Base-by-base conservation (phyloP, 2,888 invertebrate species). In the Chymomyza fuscimana region DNA sequence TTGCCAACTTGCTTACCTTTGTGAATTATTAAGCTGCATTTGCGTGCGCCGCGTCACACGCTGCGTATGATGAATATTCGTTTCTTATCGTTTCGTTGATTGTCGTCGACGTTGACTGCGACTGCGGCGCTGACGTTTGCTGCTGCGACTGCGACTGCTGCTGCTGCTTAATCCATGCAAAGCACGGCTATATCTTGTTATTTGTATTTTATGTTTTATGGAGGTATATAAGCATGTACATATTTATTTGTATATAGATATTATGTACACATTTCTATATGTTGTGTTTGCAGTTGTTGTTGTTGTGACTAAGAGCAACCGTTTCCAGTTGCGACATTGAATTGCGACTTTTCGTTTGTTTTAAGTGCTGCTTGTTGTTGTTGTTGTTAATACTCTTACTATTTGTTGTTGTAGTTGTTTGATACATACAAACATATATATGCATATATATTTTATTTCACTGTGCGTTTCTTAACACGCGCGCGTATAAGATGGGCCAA, bases 21-120 rank as follows among this genome's bases (percentile, higher is more conserved):
- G 40, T 46, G 40, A 46, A 46, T 46, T 46, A 63, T 79, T 71
- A 70, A 70, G 70, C 81, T 87, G 83, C 83, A 83, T 83, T 83
- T 80, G 87, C 78, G 69, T 77, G 69, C 66, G 65, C 73, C 81
- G 74, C 70, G 73, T 82, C 63, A 74, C 79, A 85, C 83, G 74
- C 79, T 82, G 86, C 87, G 86, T 87, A 85, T 87, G 86, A 80
- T 82, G 87, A 74, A 82, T 81, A 68, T 70, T 25, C 58, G 58
- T 58, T 58, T 19, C 22, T 6, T 54, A 54, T 54, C 22, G 16
- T 54, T 54, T 16, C 25, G 77, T 68, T 78, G 78, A 78, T 82
- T 82, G 78, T 77, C 81, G 72, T 69, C 72, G 69, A 72, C 79
- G 76, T 67, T 58, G 62, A 16, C 59, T 40, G 29, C 29, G 67